Evolutionary conservation across 2,797 vertebrate species (phyloP).

Genomic region (Esox lucius): DNA sequence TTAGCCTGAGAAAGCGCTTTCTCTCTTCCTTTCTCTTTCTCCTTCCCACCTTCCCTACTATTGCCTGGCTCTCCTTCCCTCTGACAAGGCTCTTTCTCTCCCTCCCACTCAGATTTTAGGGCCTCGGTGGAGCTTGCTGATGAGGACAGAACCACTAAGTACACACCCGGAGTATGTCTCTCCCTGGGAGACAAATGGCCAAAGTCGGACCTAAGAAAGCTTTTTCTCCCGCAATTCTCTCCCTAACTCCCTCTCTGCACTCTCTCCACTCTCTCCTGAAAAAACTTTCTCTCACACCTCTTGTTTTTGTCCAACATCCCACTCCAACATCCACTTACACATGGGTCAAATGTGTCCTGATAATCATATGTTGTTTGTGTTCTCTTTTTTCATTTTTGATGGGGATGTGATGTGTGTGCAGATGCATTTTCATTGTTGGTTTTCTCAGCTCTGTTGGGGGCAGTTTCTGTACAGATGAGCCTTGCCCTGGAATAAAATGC

Average conservation of each 20-base stretch:
- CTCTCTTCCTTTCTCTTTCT: constrained; percentile 24
- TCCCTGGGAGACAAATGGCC: background rate
- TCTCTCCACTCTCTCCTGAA: too few species aligned
- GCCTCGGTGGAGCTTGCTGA: background rate
- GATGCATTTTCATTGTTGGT: background rate
- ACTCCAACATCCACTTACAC: background rate
- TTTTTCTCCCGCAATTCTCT: background rate
- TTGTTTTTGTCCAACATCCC: too few species aligned
- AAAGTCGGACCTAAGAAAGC: background rate
- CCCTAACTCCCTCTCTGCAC: too few species aligned
- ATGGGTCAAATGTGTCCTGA: background rate
- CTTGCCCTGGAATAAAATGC: too few species aligned
- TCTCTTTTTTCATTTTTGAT: background rate
- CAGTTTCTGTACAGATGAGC: background rate
- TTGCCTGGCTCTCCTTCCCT: background rate
- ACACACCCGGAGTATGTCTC: background rate
- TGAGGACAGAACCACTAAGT: background rate
- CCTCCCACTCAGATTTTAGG: background rate
- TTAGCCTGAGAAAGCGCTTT: constrained; percentile 55
- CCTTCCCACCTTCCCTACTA: background rate
- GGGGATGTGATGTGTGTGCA: too few species aligned
- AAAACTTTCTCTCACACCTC: too few species aligned
- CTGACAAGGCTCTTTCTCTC: background rate
- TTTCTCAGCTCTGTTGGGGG: background rate
- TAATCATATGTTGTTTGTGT: background rate